Percentiles rank a stretch among this genome's conserved stretches.
Evolutionary conservation across 2,797 vertebrate species (phyloP).

Genomic region (Onychomys arenicola): DNA sequence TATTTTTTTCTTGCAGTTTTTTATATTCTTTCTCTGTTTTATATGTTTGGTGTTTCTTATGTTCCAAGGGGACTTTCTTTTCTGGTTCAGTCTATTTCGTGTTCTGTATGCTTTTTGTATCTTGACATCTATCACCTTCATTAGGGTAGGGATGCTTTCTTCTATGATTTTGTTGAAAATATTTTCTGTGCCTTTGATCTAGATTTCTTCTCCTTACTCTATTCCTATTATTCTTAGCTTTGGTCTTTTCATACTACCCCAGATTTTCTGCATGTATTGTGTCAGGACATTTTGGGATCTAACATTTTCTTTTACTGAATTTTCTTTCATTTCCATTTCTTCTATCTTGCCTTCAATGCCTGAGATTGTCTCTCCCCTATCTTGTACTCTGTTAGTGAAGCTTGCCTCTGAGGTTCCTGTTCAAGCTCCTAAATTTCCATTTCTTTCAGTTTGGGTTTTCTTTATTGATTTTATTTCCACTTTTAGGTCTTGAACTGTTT

Average conservation of each 20-base stretch:
- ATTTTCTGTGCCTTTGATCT: background rate
- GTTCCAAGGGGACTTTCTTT: background rate
- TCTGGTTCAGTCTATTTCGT: background rate
- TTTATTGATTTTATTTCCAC: background rate
- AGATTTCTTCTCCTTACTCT: background rate
- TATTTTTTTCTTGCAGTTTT: background rate
- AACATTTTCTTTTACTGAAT: background rate
- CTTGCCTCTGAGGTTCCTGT: background rate
- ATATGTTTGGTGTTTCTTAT: background rate
- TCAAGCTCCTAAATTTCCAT: background rate
- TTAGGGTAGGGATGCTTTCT: background rate
- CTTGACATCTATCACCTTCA: background rate
- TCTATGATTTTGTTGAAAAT: background rate
- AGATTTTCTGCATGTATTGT: background rate
- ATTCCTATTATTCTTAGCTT: background rate
- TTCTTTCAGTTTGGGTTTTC: background rate
- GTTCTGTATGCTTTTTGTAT: background rate
- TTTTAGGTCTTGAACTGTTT: background rate
- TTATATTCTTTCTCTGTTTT: background rate
- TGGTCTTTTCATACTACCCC: background rate
- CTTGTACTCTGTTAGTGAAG: background rate
- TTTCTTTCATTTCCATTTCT: background rate
- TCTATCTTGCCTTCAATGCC: background rate
- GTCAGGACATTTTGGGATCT: background rate
- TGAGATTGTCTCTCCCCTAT: background rate